phyloP scores from a whole-genome alignment of 2,113 vertebrate genomes.

The Anarhynchus alexandrinus region DNA sequence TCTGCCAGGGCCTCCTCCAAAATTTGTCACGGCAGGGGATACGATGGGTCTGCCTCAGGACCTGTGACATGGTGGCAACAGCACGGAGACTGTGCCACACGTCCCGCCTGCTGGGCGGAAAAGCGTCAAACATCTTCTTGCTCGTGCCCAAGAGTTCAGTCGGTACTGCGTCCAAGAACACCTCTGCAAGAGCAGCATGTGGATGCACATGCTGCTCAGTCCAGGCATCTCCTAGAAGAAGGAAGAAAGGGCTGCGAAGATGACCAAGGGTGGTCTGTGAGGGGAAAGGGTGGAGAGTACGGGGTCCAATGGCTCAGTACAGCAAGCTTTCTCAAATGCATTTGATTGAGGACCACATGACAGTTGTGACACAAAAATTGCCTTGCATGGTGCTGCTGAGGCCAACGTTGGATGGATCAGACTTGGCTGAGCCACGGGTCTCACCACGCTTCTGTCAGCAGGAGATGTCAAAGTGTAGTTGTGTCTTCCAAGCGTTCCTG shows the following conservation, averaged over 20 bases:
- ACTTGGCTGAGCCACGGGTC: not conserved
- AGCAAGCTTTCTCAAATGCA: not conserved
- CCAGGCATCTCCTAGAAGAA: not conserved
- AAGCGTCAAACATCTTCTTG: not conserved
- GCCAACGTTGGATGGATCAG: not conserved
- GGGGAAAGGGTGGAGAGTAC: not conserved
- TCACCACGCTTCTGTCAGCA: not conserved
- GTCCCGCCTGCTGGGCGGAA: fast-evolving
- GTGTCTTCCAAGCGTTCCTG: not conserved
- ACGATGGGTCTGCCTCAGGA: fast-evolving
- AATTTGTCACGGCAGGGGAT: not conserved
- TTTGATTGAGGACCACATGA: not conserved
- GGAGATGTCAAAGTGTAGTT: not conserved
- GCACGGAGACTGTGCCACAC: fast-evolving
- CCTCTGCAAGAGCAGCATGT: fast-evolving
- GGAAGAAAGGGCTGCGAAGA: not conserved
- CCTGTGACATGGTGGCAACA: not conserved
- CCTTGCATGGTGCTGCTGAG: not conserved
- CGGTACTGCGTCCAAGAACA: not conserved
- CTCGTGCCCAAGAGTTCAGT: not conserved
- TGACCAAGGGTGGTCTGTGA: fast-evolving
- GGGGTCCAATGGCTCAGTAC: fast-evolving
- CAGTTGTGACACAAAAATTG: not conserved
- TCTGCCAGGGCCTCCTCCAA: not conserved
- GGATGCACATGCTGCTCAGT: not conserved